These are phyloP conservation scores for Sisyra nigra DNA, from an alignment of 2,888 invertebrate species.

Conservation along the genomic window DNA sequence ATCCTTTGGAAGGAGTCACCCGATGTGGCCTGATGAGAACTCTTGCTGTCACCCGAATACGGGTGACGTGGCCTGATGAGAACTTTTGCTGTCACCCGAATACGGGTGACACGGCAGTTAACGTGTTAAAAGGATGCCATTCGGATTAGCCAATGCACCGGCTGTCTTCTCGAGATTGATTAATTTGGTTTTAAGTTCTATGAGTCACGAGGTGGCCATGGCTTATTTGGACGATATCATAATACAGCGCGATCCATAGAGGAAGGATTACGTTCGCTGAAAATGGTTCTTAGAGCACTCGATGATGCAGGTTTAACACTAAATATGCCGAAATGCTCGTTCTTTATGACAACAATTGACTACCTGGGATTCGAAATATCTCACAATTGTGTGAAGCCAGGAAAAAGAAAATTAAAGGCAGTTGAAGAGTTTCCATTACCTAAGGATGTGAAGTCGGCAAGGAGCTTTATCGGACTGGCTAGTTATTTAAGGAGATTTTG, in stretches of 20 bases:
- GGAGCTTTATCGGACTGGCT: background rate
- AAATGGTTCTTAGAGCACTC: too few relatives aligned
- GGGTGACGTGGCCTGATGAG: background rate
- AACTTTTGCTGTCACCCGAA: background rate
- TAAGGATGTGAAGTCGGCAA: background rate
- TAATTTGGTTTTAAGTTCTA: too few relatives aligned
- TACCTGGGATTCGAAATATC: constrained; percentile 16
- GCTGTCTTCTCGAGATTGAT: too few relatives aligned
- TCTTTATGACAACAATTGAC: constrained; percentile 13
- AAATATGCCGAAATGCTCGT: constrained; percentile 16
- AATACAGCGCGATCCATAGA: too few relatives aligned
- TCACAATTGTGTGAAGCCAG: constrained; percentile 11
- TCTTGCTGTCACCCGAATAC: background rate
- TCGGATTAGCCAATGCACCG: too few relatives aligned
- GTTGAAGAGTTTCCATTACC: background rate
- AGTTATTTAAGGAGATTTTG: constrained; percentile 12
- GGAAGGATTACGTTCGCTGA: too few relatives aligned
- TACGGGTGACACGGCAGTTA: background rate
- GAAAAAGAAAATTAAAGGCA: background rate
- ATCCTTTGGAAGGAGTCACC: too few relatives aligned
- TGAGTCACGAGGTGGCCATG: too few relatives aligned
- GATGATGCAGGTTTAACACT: constrained; percentile 13
- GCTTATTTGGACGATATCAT: too few relatives aligned
- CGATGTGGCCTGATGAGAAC: too few relatives aligned
- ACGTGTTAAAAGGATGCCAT: too few relatives aligned